phyloP scores from a whole-genome alignment of 1,140 invertebrate genomes.

The Bilobella aurantiaca region DNA sequence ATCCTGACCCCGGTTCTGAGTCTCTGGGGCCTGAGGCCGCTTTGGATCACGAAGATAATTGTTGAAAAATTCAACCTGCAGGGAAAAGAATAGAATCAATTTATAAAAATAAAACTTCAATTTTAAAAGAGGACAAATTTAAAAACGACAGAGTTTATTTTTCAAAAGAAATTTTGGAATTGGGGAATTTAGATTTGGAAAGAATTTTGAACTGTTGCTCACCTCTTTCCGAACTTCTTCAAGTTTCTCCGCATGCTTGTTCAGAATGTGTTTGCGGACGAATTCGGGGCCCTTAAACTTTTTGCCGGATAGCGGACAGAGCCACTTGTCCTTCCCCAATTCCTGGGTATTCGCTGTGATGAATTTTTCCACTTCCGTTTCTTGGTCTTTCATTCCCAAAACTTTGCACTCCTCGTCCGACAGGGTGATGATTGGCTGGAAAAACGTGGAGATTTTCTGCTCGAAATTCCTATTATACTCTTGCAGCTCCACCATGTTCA shows the following conservation, averaged over 20 bases:
- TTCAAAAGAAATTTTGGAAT: too few species aligned
- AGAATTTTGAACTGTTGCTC: neutral
- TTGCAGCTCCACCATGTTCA: conserved; percentile 53
- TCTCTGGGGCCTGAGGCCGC: conserved; percentile 83
- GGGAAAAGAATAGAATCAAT: conserved; percentile 29
- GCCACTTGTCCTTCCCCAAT: conserved; percentile 92
- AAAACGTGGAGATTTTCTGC: conserved; percentile 75
- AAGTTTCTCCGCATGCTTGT: conserved; percentile 93
- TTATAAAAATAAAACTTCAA: too few species aligned
- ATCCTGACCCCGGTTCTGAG: conserved; percentile 40
- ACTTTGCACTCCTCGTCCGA: conserved; percentile 72
- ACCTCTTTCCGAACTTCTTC: conserved; percentile 93
- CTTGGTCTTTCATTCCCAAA: conserved; percentile 74
- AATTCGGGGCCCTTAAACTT: conserved; percentile 99
- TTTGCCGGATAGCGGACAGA: conserved; percentile 95
- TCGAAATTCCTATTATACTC: conserved; percentile 73
- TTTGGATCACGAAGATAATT: conserved; percentile 93
- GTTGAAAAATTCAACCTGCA: conserved; percentile 90
- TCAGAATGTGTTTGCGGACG: conserved; percentile 95
- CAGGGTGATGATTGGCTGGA: conserved; percentile 56
- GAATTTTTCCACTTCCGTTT: conserved; percentile 88
- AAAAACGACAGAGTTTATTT: too few species aligned
- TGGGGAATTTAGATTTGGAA: neutral
- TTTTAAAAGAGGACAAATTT: neutral
- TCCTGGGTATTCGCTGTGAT: conserved; percentile 89